Percentiles rank a stretch among this genome's conserved stretches.
phyloP scores from a whole-genome alignment of 1,140 invertebrate genomes.

The Oryzaephilus surinamensis region DNA sequence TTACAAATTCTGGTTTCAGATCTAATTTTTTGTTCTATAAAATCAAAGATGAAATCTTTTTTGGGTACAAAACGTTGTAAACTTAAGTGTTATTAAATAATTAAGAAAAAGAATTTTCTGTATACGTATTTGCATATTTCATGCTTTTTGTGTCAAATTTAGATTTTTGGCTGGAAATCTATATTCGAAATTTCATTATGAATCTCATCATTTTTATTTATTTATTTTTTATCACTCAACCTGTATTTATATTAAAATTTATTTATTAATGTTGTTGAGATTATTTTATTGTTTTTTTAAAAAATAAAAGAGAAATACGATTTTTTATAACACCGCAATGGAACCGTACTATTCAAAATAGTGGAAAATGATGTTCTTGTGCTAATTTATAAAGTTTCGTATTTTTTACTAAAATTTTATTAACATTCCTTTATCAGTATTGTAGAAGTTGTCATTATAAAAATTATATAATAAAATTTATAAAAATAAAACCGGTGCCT shows the following conservation, averaged over 20 bases:
- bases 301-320: background rate
- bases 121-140: slow-evolving; percentile 9
- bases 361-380: background rate
- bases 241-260: slow-evolving; percentile 14
- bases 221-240: slow-evolving; percentile 12
- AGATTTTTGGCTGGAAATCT: slow-evolving; percentile 21
- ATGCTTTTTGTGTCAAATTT: slow-evolving; percentile 14
- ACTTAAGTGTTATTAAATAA: no score
- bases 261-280: slow-evolving; percentile 11
- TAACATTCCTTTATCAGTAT: slow-evolving; percentile 31
- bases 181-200: slow-evolving; percentile 13
- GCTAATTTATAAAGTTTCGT: background rate
- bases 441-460: slow-evolving; percentile 20
- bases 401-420: slow-evolving; percentile 13
- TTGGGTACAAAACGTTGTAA: no score
- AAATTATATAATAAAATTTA: slow-evolving; percentile 3
- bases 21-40: no score
- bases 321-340: background rate
- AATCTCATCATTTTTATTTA: slow-evolving; percentile 16
- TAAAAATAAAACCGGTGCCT: slow-evolving; percentile 12
- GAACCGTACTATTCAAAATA: background rate
- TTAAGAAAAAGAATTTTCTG: no score
- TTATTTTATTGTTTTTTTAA: slow-evolving; percentile 8
- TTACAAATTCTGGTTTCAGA: no score
- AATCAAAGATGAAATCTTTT: no score